A percentile compares a stretch with the other conserved stretches of the same genome.
Conservation (phyloP, 2,113 vertebrate genomes). For the Halichoeres trimaculatus region DNA sequence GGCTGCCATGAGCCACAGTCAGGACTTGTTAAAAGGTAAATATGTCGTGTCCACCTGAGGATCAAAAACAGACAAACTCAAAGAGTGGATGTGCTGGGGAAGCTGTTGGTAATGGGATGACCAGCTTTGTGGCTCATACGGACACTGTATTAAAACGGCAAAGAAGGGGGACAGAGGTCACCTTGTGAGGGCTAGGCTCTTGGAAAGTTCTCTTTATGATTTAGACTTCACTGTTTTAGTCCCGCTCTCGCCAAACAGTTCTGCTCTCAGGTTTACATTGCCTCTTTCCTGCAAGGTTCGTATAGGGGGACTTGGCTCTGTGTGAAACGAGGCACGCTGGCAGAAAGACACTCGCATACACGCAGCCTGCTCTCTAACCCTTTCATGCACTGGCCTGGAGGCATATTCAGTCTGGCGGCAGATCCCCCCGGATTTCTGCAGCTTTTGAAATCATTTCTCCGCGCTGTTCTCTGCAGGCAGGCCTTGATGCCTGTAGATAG, state of each 20-base stretch:
- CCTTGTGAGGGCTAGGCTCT: slow-evolving; percentile 49
- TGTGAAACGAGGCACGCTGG: slow-evolving; percentile 61
- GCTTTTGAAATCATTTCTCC: slow-evolving; percentile 78
- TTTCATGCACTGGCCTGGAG: slow-evolving; percentile 74
- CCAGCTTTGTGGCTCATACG: slow-evolving; percentile 64
- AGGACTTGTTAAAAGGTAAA: slow-evolving; percentile 88
- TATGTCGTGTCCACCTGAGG: slow-evolving; percentile 85
- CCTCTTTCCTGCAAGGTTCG: slow-evolving; percentile 60
- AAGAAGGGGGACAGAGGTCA: slow-evolving; percentile 41
- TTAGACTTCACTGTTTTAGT: slow-evolving; percentile 58
- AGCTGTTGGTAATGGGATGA: slow-evolving; percentile 63
- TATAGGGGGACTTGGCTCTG: slow-evolving; percentile 59
- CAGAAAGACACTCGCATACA: slow-evolving; percentile 63
- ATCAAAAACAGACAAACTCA: slow-evolving; percentile 67
- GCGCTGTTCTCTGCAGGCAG: slow-evolving; percentile 67
- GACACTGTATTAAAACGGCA: slow-evolving; percentile 59
- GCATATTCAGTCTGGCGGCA: slow-evolving; percentile 78
- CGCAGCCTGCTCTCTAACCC: slow-evolving; percentile 61
- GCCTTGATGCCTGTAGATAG: slow-evolving; percentile 74
- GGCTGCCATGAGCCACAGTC: slow-evolving; percentile 80
- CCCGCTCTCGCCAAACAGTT: slow-evolving; percentile 53
- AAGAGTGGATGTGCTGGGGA: slow-evolving; percentile 69
- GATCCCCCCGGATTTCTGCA: slow-evolving; percentile 78
- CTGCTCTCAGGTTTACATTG: slow-evolving; percentile 73
- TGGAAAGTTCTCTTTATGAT: slow-evolving; percentile 35